These are phyloP conservation scores for Drosophila phalerata DNA, from an alignment of 2,888 invertebrate genomes.

Conservation along the genomic window DNA sequence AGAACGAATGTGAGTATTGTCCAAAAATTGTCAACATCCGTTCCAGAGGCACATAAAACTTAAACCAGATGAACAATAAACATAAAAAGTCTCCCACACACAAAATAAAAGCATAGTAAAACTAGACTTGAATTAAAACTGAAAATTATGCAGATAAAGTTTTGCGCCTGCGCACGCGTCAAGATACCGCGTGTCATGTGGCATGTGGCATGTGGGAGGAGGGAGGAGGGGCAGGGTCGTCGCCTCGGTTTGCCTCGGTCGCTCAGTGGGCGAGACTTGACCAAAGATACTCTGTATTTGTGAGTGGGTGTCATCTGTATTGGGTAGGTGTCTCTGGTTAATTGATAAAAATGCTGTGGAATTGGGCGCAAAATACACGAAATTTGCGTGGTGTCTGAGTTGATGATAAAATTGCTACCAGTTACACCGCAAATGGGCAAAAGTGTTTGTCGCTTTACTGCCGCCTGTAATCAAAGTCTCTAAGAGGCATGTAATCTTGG, in stretches of 20 bases:
- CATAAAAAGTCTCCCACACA: conserved; percentile 50
- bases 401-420: conserved; percentile 35
- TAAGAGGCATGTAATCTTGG: conserved; percentile 32
- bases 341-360: conserved; percentile 49
- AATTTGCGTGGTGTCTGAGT: conserved; percentile 57
- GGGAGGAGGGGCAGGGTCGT: conserved; percentile 30
- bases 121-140: conserved; percentile 26
- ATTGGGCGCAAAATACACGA: conserved; percentile 40
- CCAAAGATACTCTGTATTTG: conserved; percentile 18
- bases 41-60: conserved; percentile 25
- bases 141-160: conserved; percentile 66
- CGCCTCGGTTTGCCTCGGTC: no score
- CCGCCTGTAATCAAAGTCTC: conserved; percentile 38
- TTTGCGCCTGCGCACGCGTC: conserved; percentile 78
- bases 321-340: conserved; percentile 45
- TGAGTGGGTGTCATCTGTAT: conserved; percentile 28
- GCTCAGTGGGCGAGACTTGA: conserved; percentile 25
- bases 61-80: conserved; percentile 38
- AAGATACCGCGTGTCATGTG: conserved; percentile 21
- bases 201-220: conserved; percentile 15
- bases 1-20: conserved; percentile 16
- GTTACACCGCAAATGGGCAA: conserved; percentile 45
- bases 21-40: conserved; percentile 55
- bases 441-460: conserved; percentile 17
- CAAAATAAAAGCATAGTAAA: background rate